These are phyloP conservation scores for Spilosoma lubricipeda DNA, from an alignment of 2,888 invertebrate genomes.

Conservation along the genomic window DNA sequence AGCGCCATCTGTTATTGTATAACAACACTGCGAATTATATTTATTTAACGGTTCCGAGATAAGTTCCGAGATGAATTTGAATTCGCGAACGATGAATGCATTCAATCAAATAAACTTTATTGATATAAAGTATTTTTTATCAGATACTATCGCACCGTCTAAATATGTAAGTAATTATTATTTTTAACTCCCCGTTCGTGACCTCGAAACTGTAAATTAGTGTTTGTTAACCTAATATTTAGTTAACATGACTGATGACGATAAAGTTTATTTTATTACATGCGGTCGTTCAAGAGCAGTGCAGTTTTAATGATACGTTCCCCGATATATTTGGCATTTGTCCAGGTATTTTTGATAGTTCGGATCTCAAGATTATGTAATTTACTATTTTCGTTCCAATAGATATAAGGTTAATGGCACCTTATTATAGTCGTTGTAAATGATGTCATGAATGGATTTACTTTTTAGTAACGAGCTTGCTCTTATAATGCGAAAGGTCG, in stretches of 20 bases:
- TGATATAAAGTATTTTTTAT: neutral
- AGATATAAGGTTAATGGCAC: conserved; percentile 45
- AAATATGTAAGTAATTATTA: neutral
- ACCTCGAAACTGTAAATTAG: neutral
- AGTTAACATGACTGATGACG: conserved; percentile 24
- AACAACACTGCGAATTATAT: conserved; percentile 26
- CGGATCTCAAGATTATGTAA: conserved; percentile 30
- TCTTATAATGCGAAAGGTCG: conserved; percentile 22
- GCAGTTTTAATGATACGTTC: conserved; percentile 22
- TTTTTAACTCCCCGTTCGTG: neutral
- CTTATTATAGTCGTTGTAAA: conserved; percentile 44
- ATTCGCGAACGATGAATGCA: neutral
- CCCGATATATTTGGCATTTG: conserved; percentile 40
- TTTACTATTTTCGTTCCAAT: conserved; percentile 33
- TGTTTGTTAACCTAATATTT: neutral
- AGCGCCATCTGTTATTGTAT: conserved; percentile 62
- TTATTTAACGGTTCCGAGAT: conserved; percentile 38
- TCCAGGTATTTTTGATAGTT: conserved; percentile 33
- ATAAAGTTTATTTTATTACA: conserved; percentile 11
- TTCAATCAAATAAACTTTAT: neutral
- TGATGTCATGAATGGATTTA: conserved; percentile 56
- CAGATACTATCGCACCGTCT: neutral
- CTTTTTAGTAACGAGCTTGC: conserved; percentile 38
- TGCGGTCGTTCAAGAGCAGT: conserved; percentile 40
- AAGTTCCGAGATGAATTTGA: neutral